Conservation (phyloP, 2,888 invertebrate species). For the Dryococelus australis region DNA sequence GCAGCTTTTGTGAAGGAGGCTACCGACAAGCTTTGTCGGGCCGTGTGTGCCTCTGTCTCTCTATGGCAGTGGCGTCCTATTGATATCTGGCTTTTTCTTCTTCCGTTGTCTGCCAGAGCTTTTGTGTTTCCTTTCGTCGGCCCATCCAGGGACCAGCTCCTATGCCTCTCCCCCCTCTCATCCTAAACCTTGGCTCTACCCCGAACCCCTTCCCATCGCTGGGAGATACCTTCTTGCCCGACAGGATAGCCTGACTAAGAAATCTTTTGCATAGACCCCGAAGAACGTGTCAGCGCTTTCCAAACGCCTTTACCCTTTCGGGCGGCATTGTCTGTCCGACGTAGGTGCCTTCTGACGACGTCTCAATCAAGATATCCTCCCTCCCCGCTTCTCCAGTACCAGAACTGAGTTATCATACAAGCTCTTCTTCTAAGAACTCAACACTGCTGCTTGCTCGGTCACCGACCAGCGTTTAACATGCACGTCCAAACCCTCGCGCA, state of each 20-base stretch:
- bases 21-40: conserved; percentile 16
- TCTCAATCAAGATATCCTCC: background rate
- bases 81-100: conserved; percentile 13
- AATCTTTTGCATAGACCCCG: background rate
- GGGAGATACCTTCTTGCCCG: background rate
- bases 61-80: conserved; percentile 12
- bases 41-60: too few species aligned
- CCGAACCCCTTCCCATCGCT: background rate
- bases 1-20: background rate
- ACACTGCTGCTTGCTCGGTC: too few species aligned
- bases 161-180: background rate
- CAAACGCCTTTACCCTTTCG: background rate
- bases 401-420: too few species aligned
- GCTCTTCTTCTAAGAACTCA: too few species aligned
- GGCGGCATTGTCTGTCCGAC: background rate
- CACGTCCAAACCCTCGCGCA: too few species aligned
- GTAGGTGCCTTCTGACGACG: background rate
- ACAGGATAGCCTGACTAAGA: background rate
- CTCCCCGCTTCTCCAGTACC: background rate
- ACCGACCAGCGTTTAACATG: too few species aligned
- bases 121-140: background rate
- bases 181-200: too few species aligned
- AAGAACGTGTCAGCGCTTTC: background rate
- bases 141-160: background rate
- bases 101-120: background rate